Conservation (phyloP, 2,888 invertebrate genomes). For the Ectemnius continuus region DNA sequence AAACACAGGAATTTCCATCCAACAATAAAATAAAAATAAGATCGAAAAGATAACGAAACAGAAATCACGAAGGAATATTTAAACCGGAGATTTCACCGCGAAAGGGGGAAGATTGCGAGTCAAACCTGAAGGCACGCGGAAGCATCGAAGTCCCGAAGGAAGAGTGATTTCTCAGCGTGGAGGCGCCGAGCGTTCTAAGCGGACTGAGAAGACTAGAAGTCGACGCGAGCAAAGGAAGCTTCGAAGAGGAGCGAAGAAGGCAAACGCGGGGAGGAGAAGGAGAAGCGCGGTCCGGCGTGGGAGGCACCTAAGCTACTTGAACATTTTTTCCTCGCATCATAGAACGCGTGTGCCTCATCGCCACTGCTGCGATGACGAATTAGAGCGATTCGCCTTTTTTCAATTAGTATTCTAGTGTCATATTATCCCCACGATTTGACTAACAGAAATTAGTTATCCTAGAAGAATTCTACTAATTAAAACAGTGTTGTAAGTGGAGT, state of each 20-base stretch:
- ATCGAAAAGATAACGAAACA: too few species aligned
- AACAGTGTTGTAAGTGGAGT: too few species aligned
- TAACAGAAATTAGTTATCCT: too few species aligned
- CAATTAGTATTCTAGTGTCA: too few species aligned
- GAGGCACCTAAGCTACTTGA: conserved; percentile 70
- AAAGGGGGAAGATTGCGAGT: background rate
- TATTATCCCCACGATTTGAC: too few species aligned
- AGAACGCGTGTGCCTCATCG: too few species aligned
- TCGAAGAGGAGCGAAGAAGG: background rate
- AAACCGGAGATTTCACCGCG: background rate
- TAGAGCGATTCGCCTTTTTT: too few species aligned
- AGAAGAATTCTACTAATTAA: too few species aligned
- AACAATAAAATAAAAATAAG: too few species aligned
- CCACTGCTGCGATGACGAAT: too few species aligned
- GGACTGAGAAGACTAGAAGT: conserved; percentile 50
- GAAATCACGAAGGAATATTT: background rate
- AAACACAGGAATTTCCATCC: too few species aligned
- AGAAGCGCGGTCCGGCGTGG: conserved; percentile 66
- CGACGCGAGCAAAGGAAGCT: too few species aligned
- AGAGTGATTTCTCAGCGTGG: conserved; percentile 46
- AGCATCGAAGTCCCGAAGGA: conserved; percentile 10
- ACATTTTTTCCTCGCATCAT: conserved; percentile 45
- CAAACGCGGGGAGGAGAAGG: background rate
- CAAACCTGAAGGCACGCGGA: background rate
- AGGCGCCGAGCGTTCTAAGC: conserved; percentile 66